These are phyloP conservation scores for Bos javanicus DNA, from an alignment of 2,113 vertebrate species.

Conservation along the genomic window DNA sequence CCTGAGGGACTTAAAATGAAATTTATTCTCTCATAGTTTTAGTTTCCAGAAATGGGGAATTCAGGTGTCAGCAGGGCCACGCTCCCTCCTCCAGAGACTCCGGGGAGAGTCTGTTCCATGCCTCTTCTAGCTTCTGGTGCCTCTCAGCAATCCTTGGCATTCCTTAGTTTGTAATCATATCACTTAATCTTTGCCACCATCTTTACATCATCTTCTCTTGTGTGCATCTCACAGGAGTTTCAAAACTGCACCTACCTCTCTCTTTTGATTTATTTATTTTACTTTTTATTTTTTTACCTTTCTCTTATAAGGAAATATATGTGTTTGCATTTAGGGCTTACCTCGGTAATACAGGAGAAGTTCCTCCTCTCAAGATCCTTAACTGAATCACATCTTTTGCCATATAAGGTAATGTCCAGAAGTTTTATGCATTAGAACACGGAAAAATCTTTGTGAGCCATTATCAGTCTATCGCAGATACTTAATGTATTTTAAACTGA, in stretches of 20 bases:
- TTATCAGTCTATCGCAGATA: not conserved
- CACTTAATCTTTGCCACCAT: not conserved
- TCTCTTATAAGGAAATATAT: not conserved
- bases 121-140: not conserved
- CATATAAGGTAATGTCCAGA: not conserved
- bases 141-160: not conserved
- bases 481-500: not conserved
- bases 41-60: constrained; percentile 7
- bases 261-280: not conserved
- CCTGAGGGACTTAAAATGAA: not conserved
- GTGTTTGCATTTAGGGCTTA: not conserved
- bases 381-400: not conserved
- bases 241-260: not conserved
- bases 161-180: not conserved
- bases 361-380: not conserved
- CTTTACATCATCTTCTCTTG: not conserved
- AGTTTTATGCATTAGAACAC: not conserved
- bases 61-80: not conserved
- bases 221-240: not conserved
- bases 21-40: not conserved
- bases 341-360: not conserved
- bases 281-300: not conserved
- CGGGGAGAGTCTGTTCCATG: not conserved
- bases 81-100: not conserved
- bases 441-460: not conserved